Base-by-base conservation (phyloP, 2,888 invertebrate species). In the Neoscelio sp. region DNA sequence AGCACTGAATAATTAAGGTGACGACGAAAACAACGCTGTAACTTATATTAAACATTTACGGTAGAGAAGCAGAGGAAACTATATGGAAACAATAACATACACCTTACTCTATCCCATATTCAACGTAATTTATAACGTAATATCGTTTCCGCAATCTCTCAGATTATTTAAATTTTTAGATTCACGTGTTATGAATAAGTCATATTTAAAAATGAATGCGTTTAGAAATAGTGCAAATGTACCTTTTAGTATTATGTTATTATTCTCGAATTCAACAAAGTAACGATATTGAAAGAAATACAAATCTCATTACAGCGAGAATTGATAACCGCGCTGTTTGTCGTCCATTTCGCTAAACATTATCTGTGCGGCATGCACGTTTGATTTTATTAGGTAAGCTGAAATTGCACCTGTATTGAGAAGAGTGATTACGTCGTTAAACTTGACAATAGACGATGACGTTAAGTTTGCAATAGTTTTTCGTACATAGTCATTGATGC, bases 11-110 rank as follows among this genome's bases (percentile, higher is more conserved):
- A 54, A 64, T 64, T 73, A 28, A 64, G 12, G 46, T 28, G 64
- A 64, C 56, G 56, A 40, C 64, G 54, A 46, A 54, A 65, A 74
- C 64, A 65, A 48, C 40, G 42, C 42, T 56, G 64, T 74, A 74
- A 65, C 46, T 65, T 74, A 56, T 42, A 56, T 74, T 74, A 74
- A 74, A 65, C 56, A 74, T 74, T 64, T 65, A 74, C 30, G 46
- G 65, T 56, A 65, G 56, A 42, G 42, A 65, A 74, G 73, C 52
- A 20, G 15, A 64, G 48, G 20, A 30, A 65, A 30, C 28, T 48
- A 38, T 33, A 46, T 44, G 56, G 40, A 74, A 74, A 65, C 73
- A 74, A 74, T 74, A 74, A 65, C 56, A 65, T 64, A 56, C 40
- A 48, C 73, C 60, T 44, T 73, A 46, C 64, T 38, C 46, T 48